These are phyloP conservation scores for Amphibalanus amphitrite DNA, from an alignment of 1,140 invertebrate species.

Conservation along the genomic window DNA sequence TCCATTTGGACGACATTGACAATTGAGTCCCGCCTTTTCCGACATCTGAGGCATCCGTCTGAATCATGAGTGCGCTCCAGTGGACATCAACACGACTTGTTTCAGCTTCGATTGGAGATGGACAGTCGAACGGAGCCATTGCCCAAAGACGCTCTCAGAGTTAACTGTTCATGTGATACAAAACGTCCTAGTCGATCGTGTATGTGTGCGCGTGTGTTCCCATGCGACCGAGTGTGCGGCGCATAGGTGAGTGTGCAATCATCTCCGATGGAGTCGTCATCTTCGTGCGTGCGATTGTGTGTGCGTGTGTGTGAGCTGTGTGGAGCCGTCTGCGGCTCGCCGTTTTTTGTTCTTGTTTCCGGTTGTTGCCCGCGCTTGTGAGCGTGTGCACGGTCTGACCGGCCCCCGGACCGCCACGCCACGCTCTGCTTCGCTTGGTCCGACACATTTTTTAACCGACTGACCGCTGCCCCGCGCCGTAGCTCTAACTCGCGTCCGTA, in stretches of 20 bases:
- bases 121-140: background rate
- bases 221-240: background rate
- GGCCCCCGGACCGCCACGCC: too few species aligned
- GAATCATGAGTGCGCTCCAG: too few species aligned
- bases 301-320: background rate
- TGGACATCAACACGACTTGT: too few species aligned
- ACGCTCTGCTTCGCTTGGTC: background rate
- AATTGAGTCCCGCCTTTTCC: too few species aligned
- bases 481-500: background rate
- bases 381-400: too few species aligned
- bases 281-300: too few species aligned
- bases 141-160: background rate
- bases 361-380: too few species aligned
- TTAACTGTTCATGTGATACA: conserved; percentile 1
- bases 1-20: too few species aligned
- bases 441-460: background rate
- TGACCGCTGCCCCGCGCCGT: background rate
- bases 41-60: too few species aligned
- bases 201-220: background rate
- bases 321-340: background rate
- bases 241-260: background rate
- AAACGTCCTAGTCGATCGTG: background rate
- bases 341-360: background rate
- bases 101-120: too few species aligned
- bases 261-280: background rate